Evolutionary conservation across 2,888 invertebrate species (phyloP), one percentile per base, ranked within the genome.

Genomic region (Perithous albicinctus): DNA sequence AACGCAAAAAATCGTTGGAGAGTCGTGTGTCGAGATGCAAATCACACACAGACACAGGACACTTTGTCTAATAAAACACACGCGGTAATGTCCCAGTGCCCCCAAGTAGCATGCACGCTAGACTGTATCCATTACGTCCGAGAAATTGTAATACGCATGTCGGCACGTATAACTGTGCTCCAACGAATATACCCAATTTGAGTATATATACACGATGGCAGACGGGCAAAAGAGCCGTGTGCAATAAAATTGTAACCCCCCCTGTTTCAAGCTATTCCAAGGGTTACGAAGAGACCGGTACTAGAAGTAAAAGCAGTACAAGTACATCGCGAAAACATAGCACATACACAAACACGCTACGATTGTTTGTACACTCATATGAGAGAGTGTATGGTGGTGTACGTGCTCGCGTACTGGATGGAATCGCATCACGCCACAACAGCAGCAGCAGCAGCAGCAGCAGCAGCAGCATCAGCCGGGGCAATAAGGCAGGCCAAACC

Each of bases 111-210:
- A 23, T 35, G 32, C 38, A 20, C 18, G 64, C 20, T 15, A 35
- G 18, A 41, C 54, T 4, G 51, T 20, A 7, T 2, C 20, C 18
- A 3, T 18, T 29, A 5, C 46, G 20, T 8, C 43, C 23, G 26
- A 29, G 48, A 75, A 76, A 80, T 80, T 76, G n/a, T n/a, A n/a
- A 75, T 76, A 70, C 63, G 64, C 75, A 48, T 64, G 80, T 80
- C 75, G 56, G 69, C 80, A 72, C 70, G 80, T 80, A 59, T 38
- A 38, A 66, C 38, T 29, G 46, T 23, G 10, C 18, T 54, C 23
- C 43, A 54, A 38, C 48, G 32, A 51, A 32, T 48, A n/a, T 20
- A 5, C 46, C 26, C n/a, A n/a, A n/a, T n/a, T n/a, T n/a, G n/a
- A n/a, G n/a, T n/a, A n/a, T n/a, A n/a, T n/a, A n/a, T n/a, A n/a